Evolutionary conservation across 2,113 vertebrate species (phyloP).

Genomic region (Engraulis encrasicolus): DNA sequence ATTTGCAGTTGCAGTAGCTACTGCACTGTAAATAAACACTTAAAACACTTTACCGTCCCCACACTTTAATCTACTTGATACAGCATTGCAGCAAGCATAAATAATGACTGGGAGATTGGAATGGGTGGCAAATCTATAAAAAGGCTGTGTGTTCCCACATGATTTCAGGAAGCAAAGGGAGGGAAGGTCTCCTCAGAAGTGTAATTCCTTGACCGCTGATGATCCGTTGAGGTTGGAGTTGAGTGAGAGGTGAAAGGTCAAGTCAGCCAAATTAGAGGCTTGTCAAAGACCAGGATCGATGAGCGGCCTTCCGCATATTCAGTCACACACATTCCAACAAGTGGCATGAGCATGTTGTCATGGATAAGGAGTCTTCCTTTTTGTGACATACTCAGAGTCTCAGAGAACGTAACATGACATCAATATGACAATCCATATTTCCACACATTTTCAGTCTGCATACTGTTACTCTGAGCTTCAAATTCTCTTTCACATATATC

Average conservation of each 20-base stretch:
- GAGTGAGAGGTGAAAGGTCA: conserved; percentile 63
- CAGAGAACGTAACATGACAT: too few relatives aligned
- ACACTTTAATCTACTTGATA: too few relatives aligned
- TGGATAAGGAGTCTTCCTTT: too few relatives aligned
- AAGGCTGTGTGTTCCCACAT: not conserved
- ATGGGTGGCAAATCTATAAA: too few relatives aligned
- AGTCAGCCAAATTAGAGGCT: conserved; percentile 69
- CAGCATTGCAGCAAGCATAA: too few relatives aligned
- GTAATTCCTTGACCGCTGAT: conserved; percentile 42
- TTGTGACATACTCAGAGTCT: too few relatives aligned
- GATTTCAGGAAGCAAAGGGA: not conserved
- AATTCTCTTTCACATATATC: too few relatives aligned
- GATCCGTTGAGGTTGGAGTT: conserved; percentile 44
- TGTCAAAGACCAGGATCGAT: conserved; percentile 64
- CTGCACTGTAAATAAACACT: not conserved
- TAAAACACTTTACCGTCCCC: not conserved
- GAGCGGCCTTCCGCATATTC: conserved; percentile 60
- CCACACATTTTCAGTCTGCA: too few relatives aligned
- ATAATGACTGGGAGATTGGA: too few relatives aligned
- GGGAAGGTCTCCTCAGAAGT: not conserved
- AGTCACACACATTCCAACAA: conserved; percentile 61
- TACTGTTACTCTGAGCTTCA: too few relatives aligned
- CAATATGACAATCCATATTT: too few relatives aligned
- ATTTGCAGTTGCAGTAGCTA: conserved; percentile 10
- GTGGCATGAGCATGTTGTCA: too few relatives aligned